A percentile compares a stretch with the other conserved stretches of the same genome.
Conservation (phyloP, 2,113 vertebrate species). For the Halcyon senegalensis region DNA sequence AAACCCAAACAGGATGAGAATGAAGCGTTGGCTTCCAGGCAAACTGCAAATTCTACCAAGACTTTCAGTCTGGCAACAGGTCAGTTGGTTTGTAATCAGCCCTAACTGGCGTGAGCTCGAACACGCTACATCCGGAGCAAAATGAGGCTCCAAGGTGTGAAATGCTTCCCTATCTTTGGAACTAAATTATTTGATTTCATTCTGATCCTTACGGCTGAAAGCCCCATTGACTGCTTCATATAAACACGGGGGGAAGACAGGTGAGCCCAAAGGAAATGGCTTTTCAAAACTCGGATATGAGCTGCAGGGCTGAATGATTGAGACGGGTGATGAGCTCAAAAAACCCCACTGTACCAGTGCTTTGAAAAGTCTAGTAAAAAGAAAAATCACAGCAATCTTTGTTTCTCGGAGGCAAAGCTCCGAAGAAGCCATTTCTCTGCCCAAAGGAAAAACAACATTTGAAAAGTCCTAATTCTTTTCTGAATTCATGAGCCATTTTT, state of each 20-base stretch:
- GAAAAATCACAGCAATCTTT: neutral
- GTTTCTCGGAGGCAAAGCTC: neutral
- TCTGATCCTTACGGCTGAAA: constrained; percentile 19
- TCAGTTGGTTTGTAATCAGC: constrained; percentile 3
- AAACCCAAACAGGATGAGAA: neutral
- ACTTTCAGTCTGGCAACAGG: neutral
- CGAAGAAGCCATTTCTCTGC: neutral
- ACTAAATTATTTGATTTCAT: constrained; percentile 47
- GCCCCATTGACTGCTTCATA: neutral
- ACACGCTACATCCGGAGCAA: neutral
- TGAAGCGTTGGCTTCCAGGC: neutral
- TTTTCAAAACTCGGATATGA: constrained; percentile 33
- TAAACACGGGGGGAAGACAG: neutral
- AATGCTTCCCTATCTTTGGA: constrained; percentile 48
- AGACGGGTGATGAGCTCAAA: neutral
- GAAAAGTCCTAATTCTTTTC: neutral
- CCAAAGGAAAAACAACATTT: neutral
- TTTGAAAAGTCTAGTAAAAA: neutral
- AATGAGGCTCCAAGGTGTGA: constrained; percentile 36
- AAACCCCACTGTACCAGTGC: neutral
- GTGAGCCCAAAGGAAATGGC: neutral
- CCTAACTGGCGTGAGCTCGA: neutral
- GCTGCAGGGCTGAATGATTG: neutral
- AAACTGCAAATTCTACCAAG: constrained; percentile 26
- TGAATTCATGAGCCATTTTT: neutral